phyloP scores from a whole-genome alignment of 2,888 invertebrate species.

The Eubasilissa splendida region DNA sequence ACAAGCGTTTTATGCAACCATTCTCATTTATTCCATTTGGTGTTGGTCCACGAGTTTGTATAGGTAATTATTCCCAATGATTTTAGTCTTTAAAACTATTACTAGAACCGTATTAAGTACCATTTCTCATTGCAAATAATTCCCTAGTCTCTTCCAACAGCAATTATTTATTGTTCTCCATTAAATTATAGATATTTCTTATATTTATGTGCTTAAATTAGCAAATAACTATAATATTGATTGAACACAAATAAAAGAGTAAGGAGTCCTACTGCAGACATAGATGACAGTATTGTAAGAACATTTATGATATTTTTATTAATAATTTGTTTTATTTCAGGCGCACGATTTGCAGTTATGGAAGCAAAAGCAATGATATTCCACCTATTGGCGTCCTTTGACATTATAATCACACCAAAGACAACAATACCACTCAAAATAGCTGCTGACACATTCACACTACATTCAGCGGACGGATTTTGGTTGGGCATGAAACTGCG shows the following conservation, averaged over 20 bases:
- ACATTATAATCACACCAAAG: constrained; percentile 59
- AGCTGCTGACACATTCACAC: constrained; percentile 53
- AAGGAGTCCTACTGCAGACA: too few species aligned
- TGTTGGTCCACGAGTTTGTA: constrained; percentile 54
- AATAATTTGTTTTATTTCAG: constrained; percentile 51
- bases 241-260: too few species aligned
- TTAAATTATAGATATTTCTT: too few species aligned
- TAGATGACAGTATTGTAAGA: too few species aligned
- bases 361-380: constrained; percentile 60
- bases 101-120: too few species aligned
- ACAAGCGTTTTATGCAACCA: constrained; percentile 60
- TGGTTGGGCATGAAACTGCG: constrained; percentile 59
- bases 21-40: constrained; percentile 56
- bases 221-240: too few species aligned
- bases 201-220: too few species aligned
- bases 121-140: too few species aligned
- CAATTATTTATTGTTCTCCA: too few species aligned
- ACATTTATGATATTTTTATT: too few species aligned
- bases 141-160: too few species aligned
- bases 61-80: constrained; percentile 40
- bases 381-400: constrained; percentile 59
- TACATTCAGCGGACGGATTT: constrained; percentile 59
- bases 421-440: constrained; percentile 61
- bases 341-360: constrained; percentile 62
- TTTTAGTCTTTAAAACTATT: too few species aligned